phyloP scores from a whole-genome alignment of 2,888 invertebrate genomes.

The Ectropis crepuscularia region DNA sequence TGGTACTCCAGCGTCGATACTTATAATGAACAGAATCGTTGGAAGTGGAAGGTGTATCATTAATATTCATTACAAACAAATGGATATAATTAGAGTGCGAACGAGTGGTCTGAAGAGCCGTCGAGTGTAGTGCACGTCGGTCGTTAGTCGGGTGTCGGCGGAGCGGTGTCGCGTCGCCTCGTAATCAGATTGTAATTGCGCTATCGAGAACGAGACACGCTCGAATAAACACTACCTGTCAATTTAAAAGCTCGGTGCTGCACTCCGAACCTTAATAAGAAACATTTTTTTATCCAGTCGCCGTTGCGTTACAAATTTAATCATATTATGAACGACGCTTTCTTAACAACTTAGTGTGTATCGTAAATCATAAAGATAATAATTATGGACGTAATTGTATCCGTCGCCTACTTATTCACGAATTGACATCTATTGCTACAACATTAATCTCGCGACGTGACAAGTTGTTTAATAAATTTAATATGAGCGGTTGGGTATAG shows the following conservation, averaged over 20 bases:
- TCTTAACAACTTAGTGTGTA: conserved; percentile 17
- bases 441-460: conserved; percentile 21
- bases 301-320: conserved; percentile 31
- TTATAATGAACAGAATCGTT: conserved; percentile 68
- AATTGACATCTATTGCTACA: conserved; percentile 22
- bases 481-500: conserved; percentile 13
- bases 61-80: conserved; percentile 82
- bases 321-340: conserved; percentile 25
- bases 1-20: conserved; percentile 66
- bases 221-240: conserved; percentile 63
- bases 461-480: conserved; percentile 22
- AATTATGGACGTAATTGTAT: conserved; percentile 6
- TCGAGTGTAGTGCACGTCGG: conserved; percentile 68
- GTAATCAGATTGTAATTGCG: conserved; percentile 77
- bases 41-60: conserved; percentile 66
- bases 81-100: conserved; percentile 79
- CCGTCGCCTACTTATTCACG: conserved; percentile 20
- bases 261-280: conserved; percentile 30
- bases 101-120: conserved; percentile 72
- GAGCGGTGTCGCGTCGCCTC: conserved; percentile 59
- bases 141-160: conserved; percentile 74
- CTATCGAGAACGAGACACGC: conserved; percentile 60
- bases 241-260: conserved; percentile 57
- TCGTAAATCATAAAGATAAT: conserved; percentile 18
- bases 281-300: conserved; percentile 28